These are phyloP conservation scores for Brachirus orientalis DNA, from an alignment of 2,113 vertebrate genomes.

Conservation along the genomic window DNA sequence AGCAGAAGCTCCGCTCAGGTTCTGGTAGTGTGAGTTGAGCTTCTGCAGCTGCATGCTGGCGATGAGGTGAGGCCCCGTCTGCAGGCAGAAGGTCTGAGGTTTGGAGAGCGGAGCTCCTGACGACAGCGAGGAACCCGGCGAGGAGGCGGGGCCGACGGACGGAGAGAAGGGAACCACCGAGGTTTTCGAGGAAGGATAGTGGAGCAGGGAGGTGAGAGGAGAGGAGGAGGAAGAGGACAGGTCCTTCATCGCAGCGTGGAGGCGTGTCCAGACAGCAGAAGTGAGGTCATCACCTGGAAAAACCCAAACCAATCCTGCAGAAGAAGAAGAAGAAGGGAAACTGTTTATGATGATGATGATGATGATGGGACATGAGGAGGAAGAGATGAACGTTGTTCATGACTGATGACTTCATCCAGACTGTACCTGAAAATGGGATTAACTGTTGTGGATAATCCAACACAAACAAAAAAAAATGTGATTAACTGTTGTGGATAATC, in stretches of 20 bases:
- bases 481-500: too few species aligned
- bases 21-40: conserved; percentile 87
- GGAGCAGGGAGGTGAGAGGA: conserved; percentile 78
- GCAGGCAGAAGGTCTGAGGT: conserved; percentile 77
- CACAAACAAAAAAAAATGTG: too few species aligned
- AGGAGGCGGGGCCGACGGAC: conserved; percentile 56
- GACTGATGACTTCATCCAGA: too few species aligned
- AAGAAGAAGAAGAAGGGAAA: neutral
- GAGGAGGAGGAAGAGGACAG: conserved; percentile 69
- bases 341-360: too few species aligned
- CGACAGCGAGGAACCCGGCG: conserved; percentile 61
- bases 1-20: conserved; percentile 17
- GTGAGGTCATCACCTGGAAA: conserved; percentile 78
- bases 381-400: too few species aligned
- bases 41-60: conserved; percentile 88
- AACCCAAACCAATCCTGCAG: conserved; percentile 39
- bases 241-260: conserved; percentile 79
- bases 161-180: conserved; percentile 69
- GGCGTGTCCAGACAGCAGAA: conserved; percentile 66
- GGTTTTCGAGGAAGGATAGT: conserved; percentile 76
- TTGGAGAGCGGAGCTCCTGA: conserved; percentile 69
- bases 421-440: too few species aligned
- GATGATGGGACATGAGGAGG: too few species aligned
- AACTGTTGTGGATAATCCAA: too few species aligned
- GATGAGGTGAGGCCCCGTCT: conserved; percentile 80